Percentiles rank a stretch among this genome's conserved stretches.
phyloP scores from a whole-genome alignment of 2,888 invertebrate genomes.

The Lepidocyrtinus sp. region DNA sequence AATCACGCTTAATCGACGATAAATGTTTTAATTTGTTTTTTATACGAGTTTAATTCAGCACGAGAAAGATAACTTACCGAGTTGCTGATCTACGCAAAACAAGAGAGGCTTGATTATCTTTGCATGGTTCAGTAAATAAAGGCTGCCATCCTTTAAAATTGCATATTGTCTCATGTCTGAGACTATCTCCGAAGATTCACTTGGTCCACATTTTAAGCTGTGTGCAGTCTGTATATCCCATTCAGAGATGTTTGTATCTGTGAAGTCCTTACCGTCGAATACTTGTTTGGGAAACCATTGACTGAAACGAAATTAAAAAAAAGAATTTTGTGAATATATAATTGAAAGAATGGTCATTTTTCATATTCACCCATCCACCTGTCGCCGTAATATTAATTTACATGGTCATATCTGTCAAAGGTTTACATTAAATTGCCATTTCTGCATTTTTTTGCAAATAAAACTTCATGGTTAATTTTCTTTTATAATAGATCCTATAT shows the following conservation, averaged over 20 bases:
- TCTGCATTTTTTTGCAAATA: not conserved
- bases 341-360: not conserved
- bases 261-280: slow-evolving; percentile 54
- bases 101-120: slow-evolving; percentile 60
- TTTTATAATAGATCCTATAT: too few relatives aligned
- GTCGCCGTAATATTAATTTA: not conserved
- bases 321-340: not conserved
- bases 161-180: slow-evolving; percentile 63
- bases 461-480: too few relatives aligned
- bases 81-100: slow-evolving; percentile 68
- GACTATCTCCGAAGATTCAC: slow-evolving; percentile 62
- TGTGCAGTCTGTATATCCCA: slow-evolving; percentile 64
- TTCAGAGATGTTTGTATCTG: slow-evolving; percentile 55
- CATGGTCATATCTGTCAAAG: not conserved
- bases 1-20: not conserved
- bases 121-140: slow-evolving; percentile 62
- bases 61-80: slow-evolving; percentile 40
- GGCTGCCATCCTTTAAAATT: slow-evolving; percentile 61
- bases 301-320: slow-evolving; percentile 45
- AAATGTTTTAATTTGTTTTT: not conserved
- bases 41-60: not conserved
- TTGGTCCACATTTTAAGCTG: slow-evolving; percentile 57
- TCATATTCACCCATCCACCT: not conserved
- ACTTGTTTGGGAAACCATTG: slow-evolving; percentile 66
- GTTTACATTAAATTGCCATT: not conserved